Conservation (phyloP, 2,888 invertebrate genomes). For the Lottia scabra region DNA sequence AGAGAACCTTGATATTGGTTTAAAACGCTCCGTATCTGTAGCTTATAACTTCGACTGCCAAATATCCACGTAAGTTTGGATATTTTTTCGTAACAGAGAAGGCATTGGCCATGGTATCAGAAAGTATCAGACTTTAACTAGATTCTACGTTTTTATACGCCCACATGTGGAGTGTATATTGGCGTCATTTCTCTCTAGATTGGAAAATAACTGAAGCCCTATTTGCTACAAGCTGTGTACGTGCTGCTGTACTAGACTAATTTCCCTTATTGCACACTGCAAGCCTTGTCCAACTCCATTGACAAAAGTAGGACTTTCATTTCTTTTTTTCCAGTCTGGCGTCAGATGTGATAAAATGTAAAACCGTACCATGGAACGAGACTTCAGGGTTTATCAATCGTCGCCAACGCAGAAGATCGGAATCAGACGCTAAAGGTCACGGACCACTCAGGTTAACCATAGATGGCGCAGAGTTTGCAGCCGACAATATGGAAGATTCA, state of each 20-base stretch:
- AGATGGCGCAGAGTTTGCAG: constrained; percentile 30
- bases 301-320: no score
- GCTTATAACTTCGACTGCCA: constrained; percentile 23
- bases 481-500: constrained; percentile 13
- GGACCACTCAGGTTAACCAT: constrained; percentile 33
- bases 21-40: constrained; percentile 37
- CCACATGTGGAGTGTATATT: no score
- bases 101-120: no score
- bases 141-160: no score
- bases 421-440: constrained; percentile 12
- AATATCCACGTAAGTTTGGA: constrained; percentile 2
- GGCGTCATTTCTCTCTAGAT: no score
- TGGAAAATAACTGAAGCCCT: no score
- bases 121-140: no score
- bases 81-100: no score
- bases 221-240: no score
- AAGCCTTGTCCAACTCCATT: no score
- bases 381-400: constrained; percentile 11
- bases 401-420: background rate
- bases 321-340: constrained; percentile 26
- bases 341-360: constrained; percentile 31
- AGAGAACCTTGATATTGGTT: constrained; percentile 58
- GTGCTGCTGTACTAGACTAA: no score
- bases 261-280: no score
- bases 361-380: constrained; percentile 21